Base-by-base conservation (phyloP, 2,113 vertebrate species). In the Enhydra lutris region DNA sequence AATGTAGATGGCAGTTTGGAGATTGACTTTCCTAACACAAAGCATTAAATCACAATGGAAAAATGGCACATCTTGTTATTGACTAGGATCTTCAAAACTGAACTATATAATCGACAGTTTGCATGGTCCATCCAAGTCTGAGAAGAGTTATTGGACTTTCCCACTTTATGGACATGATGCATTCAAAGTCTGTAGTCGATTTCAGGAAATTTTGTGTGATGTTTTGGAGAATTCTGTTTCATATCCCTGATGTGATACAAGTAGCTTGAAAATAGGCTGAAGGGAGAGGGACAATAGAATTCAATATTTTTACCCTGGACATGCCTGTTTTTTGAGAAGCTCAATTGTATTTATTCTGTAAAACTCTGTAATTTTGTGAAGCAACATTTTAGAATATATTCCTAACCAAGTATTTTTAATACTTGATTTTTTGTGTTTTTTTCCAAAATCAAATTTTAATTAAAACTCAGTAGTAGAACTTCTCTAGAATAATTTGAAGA, bases 351-450 rank as follows among this genome's bases (percentile, higher is more conserved):
- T 73, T 93, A 36, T 42, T 83, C 89, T 79, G 36, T 20, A 52
- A 96, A 71, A 82, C 81, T 74, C 18, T 82, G 7, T 78, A 71
- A 93, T 94, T 47, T 93, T 12, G 69, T 39, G 87, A 84, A 94
- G 34, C 14, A 67, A 63, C 6, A 31, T 74, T 88, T 87, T 79
- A 59, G 34, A 52, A 55, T 45, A 10, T 73, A 79, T 65, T 81
- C 7, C 13, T 89, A 81, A 36, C 24, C 31, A 76, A 61, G 21
- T 6, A 52, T 55, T 63, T 90, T 83, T 18, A 39, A 42, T 78
- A 76, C 21, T 76, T 82, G 57, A 83, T 45, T 61, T 61, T 61
- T 11, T 61, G 59, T 61, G 57, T 9, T 59, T 61, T 14, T 14
- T 50, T 61, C 87, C 5, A 88, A 67, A 95, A 67, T 90, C 24